Base-by-base conservation (phyloP, 2,888 invertebrate species). In the Macrosoma leucophasiata region DNA sequence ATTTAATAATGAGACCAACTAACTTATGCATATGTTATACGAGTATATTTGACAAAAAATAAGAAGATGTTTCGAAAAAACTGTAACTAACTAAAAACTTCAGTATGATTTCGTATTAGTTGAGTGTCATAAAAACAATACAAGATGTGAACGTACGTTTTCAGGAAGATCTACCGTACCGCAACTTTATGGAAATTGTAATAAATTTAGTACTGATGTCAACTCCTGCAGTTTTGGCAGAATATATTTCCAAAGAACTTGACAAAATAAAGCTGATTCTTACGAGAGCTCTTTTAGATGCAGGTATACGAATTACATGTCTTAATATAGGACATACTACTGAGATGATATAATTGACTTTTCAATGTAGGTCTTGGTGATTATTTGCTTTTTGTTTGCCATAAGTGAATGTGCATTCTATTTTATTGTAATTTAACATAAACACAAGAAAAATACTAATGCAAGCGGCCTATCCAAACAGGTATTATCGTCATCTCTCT, bases 1-100 rank as follows among this genome's bases (percentile, higher is more conserved):
- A 28, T 11, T 17, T 36, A 1, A 32, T 8, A 3, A 28, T 12
- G 28, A 10, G 24, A 15, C 35, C 29, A 17, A 48, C 40, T n/a
- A 37, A 5, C 17, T 4, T 4, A 17, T 5, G 17, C 4, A 17
- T 4, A 7, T 17, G 4, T 5, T 5, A 17, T 17, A 5, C 7
- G 7, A 5, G 4, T 5, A 5, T 17, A 17, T 17, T 17, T 17
- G 7, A 17, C 7, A 5, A 17, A 17, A 5, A 5, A 17, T 5
- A 5, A 5, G 7, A 17, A 17, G 4, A 7, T 5, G 4, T 17
- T 17, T 17, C 4, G 17, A 5, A 17, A 17, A 17, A 17, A 4
- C 17, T 17, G 7, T 7, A 5, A 17, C 17, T n/a, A n/a, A n/a
- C n/a, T n/a, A n/a, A 17, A 17, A 17, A 17, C 17, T 5, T 17